These are phyloP conservation scores for Andrena bucephala DNA, from an alignment of 2,888 invertebrate species.

Conservation along the genomic window DNA sequence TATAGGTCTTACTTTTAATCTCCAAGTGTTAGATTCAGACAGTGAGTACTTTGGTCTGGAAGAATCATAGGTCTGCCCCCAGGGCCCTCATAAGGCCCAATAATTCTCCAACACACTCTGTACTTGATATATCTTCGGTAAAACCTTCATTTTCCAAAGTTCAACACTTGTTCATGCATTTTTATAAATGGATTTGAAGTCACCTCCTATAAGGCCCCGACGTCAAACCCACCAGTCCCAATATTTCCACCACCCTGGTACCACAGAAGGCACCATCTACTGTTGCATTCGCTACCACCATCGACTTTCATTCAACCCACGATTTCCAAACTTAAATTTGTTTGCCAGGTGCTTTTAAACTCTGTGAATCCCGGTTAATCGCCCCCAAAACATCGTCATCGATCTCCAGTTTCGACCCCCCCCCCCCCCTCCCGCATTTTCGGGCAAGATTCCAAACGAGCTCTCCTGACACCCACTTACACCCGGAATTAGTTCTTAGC, in stretches of 20 bases:
- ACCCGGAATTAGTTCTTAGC: constrained; percentile 66
- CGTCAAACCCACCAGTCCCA: too few species aligned
- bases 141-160: too few species aligned
- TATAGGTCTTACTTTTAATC: too few species aligned
- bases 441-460: constrained; percentile 70
- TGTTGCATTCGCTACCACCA: not conserved
- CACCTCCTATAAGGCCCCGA: too few species aligned
- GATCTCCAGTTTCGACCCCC: constrained; percentile 12
- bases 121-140: too few species aligned
- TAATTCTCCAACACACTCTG: too few species aligned
- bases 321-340: not conserved
- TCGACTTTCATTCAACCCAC: not conserved
- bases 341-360: constrained; percentile 13
- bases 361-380: constrained; percentile 25
- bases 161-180: too few species aligned
- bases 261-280: not conserved
- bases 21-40: too few species aligned
- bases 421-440: constrained; percentile 47
- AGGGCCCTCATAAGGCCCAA: too few species aligned
- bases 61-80: too few species aligned
- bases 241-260: not conserved
- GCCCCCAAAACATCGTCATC: constrained; percentile 18
- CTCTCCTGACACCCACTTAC: constrained; percentile 67
- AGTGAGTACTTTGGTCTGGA: too few species aligned
- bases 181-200: too few species aligned